Percentiles rank a stretch among this genome's conserved stretches.
Conservation (phyloP, 2,797 vertebrate species). For the Enteromius viviparus region DNA sequence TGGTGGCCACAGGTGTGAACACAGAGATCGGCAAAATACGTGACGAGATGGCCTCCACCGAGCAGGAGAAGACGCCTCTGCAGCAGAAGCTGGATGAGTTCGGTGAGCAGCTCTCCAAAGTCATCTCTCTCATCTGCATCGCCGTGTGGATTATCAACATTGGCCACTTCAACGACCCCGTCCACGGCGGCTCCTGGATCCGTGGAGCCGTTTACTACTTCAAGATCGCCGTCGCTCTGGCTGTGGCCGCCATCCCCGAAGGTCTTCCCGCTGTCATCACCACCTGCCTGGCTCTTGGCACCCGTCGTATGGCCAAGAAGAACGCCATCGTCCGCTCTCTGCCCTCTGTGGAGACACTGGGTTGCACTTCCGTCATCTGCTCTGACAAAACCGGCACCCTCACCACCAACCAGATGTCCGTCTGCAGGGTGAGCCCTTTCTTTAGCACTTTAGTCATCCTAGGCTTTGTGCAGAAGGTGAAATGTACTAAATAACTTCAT, state of each 20-base stretch:
- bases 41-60: conserved; percentile 96
- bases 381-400: conserved; percentile 97
- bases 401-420: conserved; percentile 98
- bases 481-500: background rate
- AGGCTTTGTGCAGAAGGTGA: conserved; percentile 12
- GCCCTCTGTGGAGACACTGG: conserved; percentile 95
- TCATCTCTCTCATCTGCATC: conserved; percentile 95
- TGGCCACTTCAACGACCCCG: conserved; percentile 96
- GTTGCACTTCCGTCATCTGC: conserved; percentile 97
- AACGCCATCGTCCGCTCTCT: conserved; percentile 96
- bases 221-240: conserved; percentile 95
- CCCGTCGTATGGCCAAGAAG: conserved; percentile 97
- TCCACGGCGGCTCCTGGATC: conserved; percentile 97
- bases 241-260: conserved; percentile 95
- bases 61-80: conserved; percentile 94
- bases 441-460: conserved; percentile 44
- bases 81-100: conserved; percentile 98
- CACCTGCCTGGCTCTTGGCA: conserved; percentile 95
- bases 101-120: conserved; percentile 96
- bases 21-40: conserved; percentile 98
- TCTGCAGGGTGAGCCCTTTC: conserved; percentile 84
- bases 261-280: conserved; percentile 96
- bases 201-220: conserved; percentile 98
- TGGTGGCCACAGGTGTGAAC: conserved; percentile 90
- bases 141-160: conserved; percentile 99